These are phyloP conservation scores for Parnassius smintheus DNA, from an alignment of 2,888 invertebrate genomes.

Conservation along the genomic window DNA sequence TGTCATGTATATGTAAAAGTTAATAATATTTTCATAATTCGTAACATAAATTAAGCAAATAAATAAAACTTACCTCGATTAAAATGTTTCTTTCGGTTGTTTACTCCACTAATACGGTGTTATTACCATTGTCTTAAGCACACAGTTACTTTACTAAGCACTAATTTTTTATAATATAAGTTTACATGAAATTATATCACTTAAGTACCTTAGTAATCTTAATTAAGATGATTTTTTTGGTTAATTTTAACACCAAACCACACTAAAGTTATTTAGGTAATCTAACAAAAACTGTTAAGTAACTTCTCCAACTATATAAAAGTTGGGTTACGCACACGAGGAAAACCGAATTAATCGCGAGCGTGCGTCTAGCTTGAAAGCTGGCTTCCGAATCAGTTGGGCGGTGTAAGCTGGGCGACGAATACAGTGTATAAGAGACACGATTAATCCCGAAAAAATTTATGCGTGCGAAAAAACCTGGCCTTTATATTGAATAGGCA, in stretches of 20 bases:
- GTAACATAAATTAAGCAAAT: too few relatives aligned
- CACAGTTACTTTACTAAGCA: too few relatives aligned
- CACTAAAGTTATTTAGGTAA: not conserved
- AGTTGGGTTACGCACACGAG: slow-evolving; percentile 13
- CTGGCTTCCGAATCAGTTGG: slow-evolving; percentile 41
- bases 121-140: too few relatives aligned
- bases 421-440: slow-evolving; percentile 1
- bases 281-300: not conserved
- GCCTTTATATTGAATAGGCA: not conserved
- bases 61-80: too few relatives aligned
- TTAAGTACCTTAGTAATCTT: too few relatives aligned
- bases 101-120: too few relatives aligned
- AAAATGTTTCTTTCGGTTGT: too few relatives aligned
- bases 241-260: not conserved
- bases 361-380: slow-evolving; percentile 46
- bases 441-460: not conserved
- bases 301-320: slow-evolving; percentile 14
- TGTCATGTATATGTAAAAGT: too few relatives aligned
- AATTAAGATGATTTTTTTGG: not conserved
- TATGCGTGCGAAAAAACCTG: slow-evolving; percentile 9
- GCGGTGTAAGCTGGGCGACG: slow-evolving; percentile 42
- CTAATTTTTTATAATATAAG: too few relatives aligned
- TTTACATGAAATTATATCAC: too few relatives aligned
- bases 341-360: slow-evolving; percentile 21
- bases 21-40: too few relatives aligned